Conservation (phyloP, 2,113 vertebrate species). For the Zosterops hypoxanthus region DNA sequence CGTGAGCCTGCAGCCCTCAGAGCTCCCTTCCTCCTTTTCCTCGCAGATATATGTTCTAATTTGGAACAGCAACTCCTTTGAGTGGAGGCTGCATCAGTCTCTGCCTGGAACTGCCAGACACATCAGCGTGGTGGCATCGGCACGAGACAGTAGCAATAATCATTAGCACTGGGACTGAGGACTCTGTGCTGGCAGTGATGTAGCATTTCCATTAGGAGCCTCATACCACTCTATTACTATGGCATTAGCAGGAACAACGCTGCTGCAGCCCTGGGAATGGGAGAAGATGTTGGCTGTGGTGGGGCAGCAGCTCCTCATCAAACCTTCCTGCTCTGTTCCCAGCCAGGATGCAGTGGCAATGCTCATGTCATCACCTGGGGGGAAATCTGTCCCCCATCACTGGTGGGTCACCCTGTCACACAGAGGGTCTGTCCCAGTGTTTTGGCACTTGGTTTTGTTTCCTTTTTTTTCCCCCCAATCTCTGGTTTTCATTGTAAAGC, state of each 20-base stretch:
- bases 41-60: neutral
- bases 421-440: neutral
- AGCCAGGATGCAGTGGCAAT: neutral
- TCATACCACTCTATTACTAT: neutral
- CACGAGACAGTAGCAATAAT: conserved; percentile 9
- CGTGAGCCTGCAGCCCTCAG: rapidly evolving
- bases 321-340: neutral
- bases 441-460: neutral
- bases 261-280: neutral
- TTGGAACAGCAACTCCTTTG: neutral
- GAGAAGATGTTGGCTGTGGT: neutral
- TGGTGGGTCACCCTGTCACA: neutral
- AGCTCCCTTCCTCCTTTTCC: neutral
- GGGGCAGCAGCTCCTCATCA: neutral
- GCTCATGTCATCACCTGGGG: rapidly evolving
- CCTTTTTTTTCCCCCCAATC: neutral
- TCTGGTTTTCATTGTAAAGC: conserved; percentile 32
- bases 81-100: neutral
- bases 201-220: conserved; percentile 44
- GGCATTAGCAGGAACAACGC: neutral
- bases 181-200: neutral
- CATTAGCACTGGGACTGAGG: neutral
- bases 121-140: neutral
- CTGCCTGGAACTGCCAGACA: neutral
- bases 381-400: neutral